Evolutionary conservation across 1,140 invertebrate genomes (phyloP).

Genomic region (Sarcophaga peregrina): DNA sequence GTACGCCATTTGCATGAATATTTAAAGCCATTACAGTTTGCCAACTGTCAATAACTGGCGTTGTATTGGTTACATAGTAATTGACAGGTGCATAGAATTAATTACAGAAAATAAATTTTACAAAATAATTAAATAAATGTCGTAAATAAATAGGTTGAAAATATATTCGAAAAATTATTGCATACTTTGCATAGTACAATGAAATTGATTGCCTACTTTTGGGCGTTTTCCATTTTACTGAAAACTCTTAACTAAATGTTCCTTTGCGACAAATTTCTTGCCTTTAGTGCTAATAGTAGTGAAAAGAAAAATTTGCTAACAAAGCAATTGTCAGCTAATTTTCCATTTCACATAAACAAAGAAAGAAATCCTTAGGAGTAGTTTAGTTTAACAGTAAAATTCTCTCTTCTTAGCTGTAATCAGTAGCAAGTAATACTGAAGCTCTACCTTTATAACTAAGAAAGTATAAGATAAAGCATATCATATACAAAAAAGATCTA

Average conservation of each 20-base stretch:
- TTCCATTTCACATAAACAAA: not conserved
- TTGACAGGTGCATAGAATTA: not conserved
- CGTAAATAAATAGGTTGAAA: no score
- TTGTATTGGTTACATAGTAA: slow-evolving; percentile 2
- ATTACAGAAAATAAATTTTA: not conserved
- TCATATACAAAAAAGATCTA: not conserved
- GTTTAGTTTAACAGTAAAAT: not conserved
- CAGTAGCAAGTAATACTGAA: not conserved
- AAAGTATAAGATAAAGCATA: not conserved
- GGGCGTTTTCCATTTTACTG: not conserved
- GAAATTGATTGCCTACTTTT: not conserved
- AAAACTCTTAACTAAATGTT: no score
- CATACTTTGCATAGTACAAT: no score
- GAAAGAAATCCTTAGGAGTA: not conserved
- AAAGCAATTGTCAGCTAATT: not conserved
- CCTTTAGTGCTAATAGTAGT: no score
- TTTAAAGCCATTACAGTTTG: not conserved
- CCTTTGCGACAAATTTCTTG: no score
- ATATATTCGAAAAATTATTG: no score
- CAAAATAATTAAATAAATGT: not conserved
- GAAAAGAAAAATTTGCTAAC: not conserved
- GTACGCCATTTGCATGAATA: not conserved
- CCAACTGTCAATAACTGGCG: not conserved
- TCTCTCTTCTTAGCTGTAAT: not conserved
- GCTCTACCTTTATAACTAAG: not conserved